Base-by-base conservation (phyloP, 2,113 vertebrate species). In the Silurus meridionalis region DNA sequence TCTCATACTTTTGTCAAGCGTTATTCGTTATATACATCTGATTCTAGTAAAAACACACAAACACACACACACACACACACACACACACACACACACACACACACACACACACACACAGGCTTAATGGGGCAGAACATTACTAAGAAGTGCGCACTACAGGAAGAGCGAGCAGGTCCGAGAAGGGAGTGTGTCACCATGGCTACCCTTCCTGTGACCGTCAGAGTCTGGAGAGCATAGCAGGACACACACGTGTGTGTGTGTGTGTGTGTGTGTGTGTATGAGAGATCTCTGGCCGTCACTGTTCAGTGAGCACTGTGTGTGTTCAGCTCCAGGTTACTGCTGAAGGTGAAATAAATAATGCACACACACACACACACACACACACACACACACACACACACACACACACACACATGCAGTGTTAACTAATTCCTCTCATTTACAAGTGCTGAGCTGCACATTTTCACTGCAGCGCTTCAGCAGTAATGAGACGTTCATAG, bases 141-240 rank as follows among this genome's bases (percentile, higher is more conserved):
- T 71, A 83, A 83, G 82, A 72, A 57, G 50, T 71, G 7, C 53
- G 57, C 80, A 67, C 58, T 80, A 80, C 86, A 85, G 80, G 88
- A 87, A 87, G 89, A 85, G 85, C 10, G 66, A 90, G 63, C 60
- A 75, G 82, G 78, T 84, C 55, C 67, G 66, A 82, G 79, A 48
- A 50, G 46, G 25, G 64, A 79, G 60, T 80, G 55, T 80, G 86
- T 72, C 60, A 55, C 88, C 84, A 88, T 89, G 79, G 86, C 85
- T 90, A 92, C 88, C 88, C 89, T 90, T 90, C 88, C 89, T 88
- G 84, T 93, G 91, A 93, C 90, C 87, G 86, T 91, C 81, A 87
- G 85, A 90, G 89, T 90, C 82, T 37, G 83, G 10, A 57, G 66
- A 80, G 77, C 71, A 86, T 92, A 92, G 91, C 91, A 91, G 91